These are phyloP conservation scores for Drosophila subobscura DNA, from an alignment of 1,140 invertebrate species.

Conservation along the genomic window DNA sequence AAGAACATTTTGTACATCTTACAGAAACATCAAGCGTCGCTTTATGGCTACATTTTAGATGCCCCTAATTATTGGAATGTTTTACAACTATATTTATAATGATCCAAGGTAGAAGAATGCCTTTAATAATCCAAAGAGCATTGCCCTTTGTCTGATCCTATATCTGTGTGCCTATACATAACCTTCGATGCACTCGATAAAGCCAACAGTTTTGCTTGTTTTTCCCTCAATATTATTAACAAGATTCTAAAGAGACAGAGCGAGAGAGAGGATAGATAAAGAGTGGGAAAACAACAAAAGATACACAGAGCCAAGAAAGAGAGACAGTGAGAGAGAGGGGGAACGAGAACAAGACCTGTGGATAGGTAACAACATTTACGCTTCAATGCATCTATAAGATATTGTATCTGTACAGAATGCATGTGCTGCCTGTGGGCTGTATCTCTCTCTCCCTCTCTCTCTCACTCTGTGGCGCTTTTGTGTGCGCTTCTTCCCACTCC, in stretches of 20 bases:
- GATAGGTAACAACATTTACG: constrained; percentile 68
- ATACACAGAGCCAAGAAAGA: constrained; percentile 2
- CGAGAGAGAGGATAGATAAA: constrained; percentile 18
- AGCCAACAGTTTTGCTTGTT: constrained; percentile 37
- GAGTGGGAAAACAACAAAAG: constrained; percentile 2
- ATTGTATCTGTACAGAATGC: constrained; percentile 60
- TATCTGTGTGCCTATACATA: constrained; percentile 11
- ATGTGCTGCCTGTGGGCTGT: constrained; percentile 41
- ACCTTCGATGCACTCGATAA: constrained; percentile 23
- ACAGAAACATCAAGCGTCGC: no score
- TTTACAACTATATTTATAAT: no score
- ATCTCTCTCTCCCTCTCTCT: constrained; percentile 22
- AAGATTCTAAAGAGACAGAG: constrained; percentile 10
- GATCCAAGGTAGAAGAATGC: not conserved
- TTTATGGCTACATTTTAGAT: no score
- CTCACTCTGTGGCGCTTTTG: constrained; percentile 22
- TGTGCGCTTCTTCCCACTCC: constrained; percentile 14
- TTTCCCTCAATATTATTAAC: constrained; percentile 47
- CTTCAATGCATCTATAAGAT: constrained; percentile 77
- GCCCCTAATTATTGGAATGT: no score
- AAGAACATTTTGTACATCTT: no score
- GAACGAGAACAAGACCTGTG: constrained; percentile 16
- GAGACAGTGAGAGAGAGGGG: not conserved
- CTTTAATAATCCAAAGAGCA: constrained; percentile 24
- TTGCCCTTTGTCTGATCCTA: constrained; percentile 33